These are phyloP conservation scores for Liolophura sinensis DNA, from an alignment of 1,140 invertebrate species.

Conservation along the genomic window DNA sequence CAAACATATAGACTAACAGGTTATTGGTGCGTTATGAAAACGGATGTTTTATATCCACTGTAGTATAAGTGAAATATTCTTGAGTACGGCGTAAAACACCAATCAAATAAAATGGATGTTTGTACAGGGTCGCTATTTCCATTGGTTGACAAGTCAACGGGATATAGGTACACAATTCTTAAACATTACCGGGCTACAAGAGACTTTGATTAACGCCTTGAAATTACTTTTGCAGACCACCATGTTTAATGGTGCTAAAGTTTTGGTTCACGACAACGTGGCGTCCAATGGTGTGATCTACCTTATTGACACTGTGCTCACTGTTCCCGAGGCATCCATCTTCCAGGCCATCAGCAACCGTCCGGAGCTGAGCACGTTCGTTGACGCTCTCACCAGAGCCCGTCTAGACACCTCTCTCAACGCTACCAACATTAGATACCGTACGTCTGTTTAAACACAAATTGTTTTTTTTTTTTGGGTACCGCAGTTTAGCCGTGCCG, in stretches of 20 bases:
- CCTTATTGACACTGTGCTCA: conserved; percentile 33
- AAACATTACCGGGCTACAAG: too few species aligned
- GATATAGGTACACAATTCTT: not conserved
- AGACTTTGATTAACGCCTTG: not conserved
- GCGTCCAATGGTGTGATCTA: conserved; percentile 33
- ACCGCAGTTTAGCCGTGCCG: conserved; percentile 10
- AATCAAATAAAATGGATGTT: too few species aligned
- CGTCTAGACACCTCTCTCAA: conserved; percentile 19
- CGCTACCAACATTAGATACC: conserved; percentile 1
- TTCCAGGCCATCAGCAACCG: conserved; percentile 27
- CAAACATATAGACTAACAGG: too few species aligned
- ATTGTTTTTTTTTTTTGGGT: not conserved
- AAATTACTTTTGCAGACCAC: conserved; percentile 10
- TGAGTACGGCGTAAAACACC: too few species aligned
- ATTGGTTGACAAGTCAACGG: not conserved
- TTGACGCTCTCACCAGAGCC: conserved; percentile 27
- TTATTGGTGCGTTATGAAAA: too few species aligned
- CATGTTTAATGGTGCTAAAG: conserved; percentile 40
- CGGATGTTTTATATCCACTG: too few species aligned
- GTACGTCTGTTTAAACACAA: not conserved
- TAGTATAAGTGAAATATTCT: too few species aligned
- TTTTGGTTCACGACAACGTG: conserved; percentile 23
- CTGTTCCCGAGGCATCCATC: conserved; percentile 44
- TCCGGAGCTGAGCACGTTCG: conserved; percentile 31
- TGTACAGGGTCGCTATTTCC: too few species aligned